Evolutionary conservation across 1,140 invertebrate genomes (phyloP).

Genomic region (Rhizoglyphus robini): DNA sequence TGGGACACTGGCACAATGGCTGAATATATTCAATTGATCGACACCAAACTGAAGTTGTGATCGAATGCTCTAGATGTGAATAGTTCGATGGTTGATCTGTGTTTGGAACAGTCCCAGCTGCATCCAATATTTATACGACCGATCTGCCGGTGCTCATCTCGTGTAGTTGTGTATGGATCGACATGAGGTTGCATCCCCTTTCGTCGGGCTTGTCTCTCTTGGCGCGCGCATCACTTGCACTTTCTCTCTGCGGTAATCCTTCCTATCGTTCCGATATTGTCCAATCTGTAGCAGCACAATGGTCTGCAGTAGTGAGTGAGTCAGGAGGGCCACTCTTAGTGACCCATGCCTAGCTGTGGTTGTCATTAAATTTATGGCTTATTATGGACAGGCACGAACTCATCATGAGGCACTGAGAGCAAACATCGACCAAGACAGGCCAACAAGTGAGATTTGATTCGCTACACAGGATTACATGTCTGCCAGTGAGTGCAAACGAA

Average conservation of each 20-base stretch:
- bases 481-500: too few species aligned
- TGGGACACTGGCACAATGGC: too few species aligned
- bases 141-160: neutral
- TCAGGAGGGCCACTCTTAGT: too few species aligned
- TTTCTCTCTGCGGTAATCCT: neutral
- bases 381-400: too few species aligned
- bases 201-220: neutral
- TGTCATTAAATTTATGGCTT: too few species aligned
- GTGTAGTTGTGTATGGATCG: neutral
- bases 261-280: constrained; percentile 10
- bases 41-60: neutral
- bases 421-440: too few species aligned
- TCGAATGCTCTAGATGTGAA: neutral
- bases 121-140: constrained; percentile 6
- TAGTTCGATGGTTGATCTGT: neutral
- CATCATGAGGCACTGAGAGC: too few species aligned
- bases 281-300: neutral
- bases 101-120: constrained; percentile 5
- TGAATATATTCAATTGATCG: neutral
- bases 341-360: too few species aligned
- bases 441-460: too few species aligned
- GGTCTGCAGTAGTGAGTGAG: too few species aligned
- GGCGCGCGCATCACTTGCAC: neutral
- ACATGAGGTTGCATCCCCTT: neutral
- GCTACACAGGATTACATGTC: too few species aligned